These are phyloP conservation scores for Cheilinus undulatus DNA, from an alignment of 2,113 vertebrate species.

Conservation along the genomic window DNA sequence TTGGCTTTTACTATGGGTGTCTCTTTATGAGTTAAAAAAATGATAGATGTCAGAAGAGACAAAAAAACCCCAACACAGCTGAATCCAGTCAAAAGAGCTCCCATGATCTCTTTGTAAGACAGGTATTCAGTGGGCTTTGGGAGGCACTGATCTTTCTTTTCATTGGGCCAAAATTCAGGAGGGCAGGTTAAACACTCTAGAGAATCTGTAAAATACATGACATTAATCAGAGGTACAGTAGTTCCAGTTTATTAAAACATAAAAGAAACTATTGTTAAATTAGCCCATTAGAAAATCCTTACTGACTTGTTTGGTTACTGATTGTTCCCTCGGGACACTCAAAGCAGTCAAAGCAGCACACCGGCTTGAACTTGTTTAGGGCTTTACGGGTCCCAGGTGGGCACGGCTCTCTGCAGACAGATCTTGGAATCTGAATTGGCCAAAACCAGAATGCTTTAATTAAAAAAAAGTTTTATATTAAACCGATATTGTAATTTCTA, in stretches of 20 bases:
- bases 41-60: conserved; percentile 56
- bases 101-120: conserved; percentile 73
- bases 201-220: conserved; percentile 62
- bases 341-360: conserved; percentile 83
- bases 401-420: conserved; percentile 80
- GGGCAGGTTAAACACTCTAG: conserved; percentile 63
- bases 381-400: conserved; percentile 76
- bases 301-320: conserved; percentile 79
- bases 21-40: conserved; percentile 71
- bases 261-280: too few species aligned
- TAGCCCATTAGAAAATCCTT: too few species aligned
- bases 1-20: conserved; percentile 71
- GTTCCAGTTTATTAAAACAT: too few species aligned
- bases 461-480: background rate
- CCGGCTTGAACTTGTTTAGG: conserved; percentile 70
- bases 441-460: conserved; percentile 6
- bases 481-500: background rate
- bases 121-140: conserved; percentile 74
- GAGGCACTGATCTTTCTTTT: conserved; percentile 62
- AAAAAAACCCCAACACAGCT: conserved; percentile 62
- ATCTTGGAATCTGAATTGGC: conserved; percentile 63
- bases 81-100: conserved; percentile 64
- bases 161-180: conserved; percentile 73
- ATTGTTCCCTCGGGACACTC: conserved; percentile 78
- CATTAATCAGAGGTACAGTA: background rate